Percentiles rank a stretch among this genome's conserved stretches.
These are phyloP conservation scores for Acleris laterana DNA, from an alignment of 2,888 invertebrate genomes.

Conservation along the genomic window DNA sequence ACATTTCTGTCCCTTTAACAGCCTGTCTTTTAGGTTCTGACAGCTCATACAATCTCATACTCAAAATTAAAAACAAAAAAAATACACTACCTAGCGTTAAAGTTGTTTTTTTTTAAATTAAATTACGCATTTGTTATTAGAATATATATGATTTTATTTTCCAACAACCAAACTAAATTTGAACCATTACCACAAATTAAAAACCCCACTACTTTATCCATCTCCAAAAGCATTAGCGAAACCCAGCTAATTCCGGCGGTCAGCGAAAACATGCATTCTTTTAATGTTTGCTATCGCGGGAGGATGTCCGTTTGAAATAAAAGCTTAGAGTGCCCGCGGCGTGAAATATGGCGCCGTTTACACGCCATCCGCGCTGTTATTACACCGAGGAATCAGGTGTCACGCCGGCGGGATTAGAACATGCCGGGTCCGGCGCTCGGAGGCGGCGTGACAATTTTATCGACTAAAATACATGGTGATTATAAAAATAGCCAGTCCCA, in stretches of 20 bases:
- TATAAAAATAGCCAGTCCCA: too few species aligned
- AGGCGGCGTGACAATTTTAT: background rate
- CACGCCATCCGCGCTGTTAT: slow-evolving; percentile 40
- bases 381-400: slow-evolving; percentile 10
- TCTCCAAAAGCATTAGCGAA: slow-evolving; percentile 1
- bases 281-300: slow-evolving; percentile 13
- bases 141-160: too few species aligned
- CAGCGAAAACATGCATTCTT: slow-evolving; percentile 10
- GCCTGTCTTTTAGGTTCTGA: too few species aligned
- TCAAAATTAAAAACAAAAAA: too few species aligned
- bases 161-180: too few species aligned
- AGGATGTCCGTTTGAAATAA: slow-evolving; percentile 26
- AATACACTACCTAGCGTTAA: too few species aligned
- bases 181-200: too few species aligned
- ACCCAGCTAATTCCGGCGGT: background rate
- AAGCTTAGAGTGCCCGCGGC: slow-evolving; percentile 38
- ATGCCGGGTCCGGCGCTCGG: background rate
- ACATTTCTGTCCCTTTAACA: too few species aligned
- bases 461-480: too few species aligned
- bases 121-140: too few species aligned
- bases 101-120: too few species aligned
- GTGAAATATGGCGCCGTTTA: slow-evolving; percentile 47
- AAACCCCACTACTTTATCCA: background rate
- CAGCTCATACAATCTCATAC: too few species aligned
- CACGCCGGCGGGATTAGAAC: slow-evolving; percentile 11